These are phyloP conservation scores for Pholis gunnellus DNA, from an alignment of 2,113 vertebrate species.

Conservation along the genomic window DNA sequence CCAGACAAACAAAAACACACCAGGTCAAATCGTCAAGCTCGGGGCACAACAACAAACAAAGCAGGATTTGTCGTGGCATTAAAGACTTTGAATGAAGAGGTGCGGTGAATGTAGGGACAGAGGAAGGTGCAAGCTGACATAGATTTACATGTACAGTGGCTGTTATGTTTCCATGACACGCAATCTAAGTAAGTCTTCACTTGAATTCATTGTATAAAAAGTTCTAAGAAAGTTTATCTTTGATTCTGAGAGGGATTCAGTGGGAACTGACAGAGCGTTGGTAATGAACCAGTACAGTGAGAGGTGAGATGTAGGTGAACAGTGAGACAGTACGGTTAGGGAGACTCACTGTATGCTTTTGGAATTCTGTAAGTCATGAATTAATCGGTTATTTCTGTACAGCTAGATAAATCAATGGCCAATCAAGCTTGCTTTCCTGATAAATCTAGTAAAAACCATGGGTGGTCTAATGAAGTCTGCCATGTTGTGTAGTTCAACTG, in stretches of 20 bases:
- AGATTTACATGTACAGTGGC: not conserved
- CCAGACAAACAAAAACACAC: not conserved
- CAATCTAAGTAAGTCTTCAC: not conserved
- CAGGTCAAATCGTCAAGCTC: conserved; percentile 3
- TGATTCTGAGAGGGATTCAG: not conserved
- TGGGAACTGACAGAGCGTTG: not conserved
- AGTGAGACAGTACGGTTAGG: not conserved
- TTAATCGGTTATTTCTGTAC: not conserved
- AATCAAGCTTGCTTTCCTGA: not conserved
- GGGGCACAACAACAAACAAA: not conserved
- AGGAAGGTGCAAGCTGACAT: not conserved
- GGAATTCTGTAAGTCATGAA: not conserved
- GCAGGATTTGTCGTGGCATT: conserved; percentile 14
- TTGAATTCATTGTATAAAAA: not conserved
- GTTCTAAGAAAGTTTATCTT: not conserved
- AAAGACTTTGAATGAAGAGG: not conserved
- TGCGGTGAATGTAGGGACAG: not conserved
- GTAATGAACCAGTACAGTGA: conserved; percentile 1
- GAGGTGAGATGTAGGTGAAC: not conserved
- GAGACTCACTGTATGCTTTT: not conserved
- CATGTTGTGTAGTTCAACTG: not conserved
- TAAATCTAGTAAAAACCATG: not conserved
- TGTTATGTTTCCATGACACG: not conserved
- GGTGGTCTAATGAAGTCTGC: not conserved
- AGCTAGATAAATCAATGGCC: not conserved